A percentile compares a stretch with the other conserved stretches of the same genome.
These are phyloP conservation scores for Bombus huntii DNA, from an alignment of 1,140 invertebrate species.

Conservation along the genomic window DNA sequence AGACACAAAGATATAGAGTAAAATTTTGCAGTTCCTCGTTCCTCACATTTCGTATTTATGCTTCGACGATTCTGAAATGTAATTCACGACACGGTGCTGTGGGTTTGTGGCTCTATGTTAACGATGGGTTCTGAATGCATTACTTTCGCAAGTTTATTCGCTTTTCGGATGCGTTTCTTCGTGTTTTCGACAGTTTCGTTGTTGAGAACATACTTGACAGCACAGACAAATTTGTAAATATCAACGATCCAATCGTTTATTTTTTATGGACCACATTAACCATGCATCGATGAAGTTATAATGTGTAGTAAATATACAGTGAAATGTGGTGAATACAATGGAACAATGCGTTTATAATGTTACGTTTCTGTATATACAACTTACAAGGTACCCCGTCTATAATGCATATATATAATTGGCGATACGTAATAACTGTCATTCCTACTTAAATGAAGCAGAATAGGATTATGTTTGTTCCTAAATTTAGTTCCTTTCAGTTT, in stretches of 20 bases:
- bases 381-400: not conserved
- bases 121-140: not conserved
- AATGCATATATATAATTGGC: not conserved
- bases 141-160: not conserved
- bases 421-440: not conserved
- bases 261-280: not conserved
- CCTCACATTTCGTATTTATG: conserved; percentile 1
- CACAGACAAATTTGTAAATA: not conserved
- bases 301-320: not conserved
- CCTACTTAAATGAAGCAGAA: not conserved
- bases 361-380: not conserved
- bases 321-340: not conserved
- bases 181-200: no score
- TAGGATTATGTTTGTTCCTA: not conserved
- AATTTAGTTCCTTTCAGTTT: not conserved
- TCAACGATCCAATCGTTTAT: not conserved
- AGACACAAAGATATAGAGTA: not conserved
- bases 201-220: no score
- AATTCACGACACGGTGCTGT: not conserved
- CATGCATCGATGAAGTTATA: not conserved
- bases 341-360: not conserved
- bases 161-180: no score
- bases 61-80: conserved; percentile 22
- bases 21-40: conserved; percentile 1
- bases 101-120: not conserved